Evolutionary conservation across 1,140 invertebrate genomes (phyloP).

Genomic region (Heliconius hewitsoni): DNA sequence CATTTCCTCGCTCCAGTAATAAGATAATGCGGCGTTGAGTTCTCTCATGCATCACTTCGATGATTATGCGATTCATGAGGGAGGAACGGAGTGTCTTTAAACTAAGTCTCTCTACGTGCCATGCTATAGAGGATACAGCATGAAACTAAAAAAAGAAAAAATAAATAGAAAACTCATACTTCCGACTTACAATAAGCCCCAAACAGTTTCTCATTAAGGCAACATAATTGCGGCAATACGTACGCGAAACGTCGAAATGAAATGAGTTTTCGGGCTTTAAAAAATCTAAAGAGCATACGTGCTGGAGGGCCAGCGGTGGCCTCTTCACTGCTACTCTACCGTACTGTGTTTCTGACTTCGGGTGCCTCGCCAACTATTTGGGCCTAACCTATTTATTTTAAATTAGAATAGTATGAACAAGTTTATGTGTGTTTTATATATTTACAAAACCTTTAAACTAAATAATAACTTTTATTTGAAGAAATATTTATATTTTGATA

Average conservation of each 20-base stretch:
- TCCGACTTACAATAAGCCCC: conserved; percentile 29
- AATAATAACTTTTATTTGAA: no score
- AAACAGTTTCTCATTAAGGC: conserved; percentile 41
- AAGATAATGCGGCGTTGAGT: no score
- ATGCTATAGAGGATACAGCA: not conserved
- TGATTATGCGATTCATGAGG: no score
- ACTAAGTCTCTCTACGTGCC: no score
- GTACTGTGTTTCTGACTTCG: not conserved
- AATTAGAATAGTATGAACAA: conserved; percentile 1
- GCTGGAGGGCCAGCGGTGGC: conserved; percentile 44
- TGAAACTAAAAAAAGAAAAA: not conserved
- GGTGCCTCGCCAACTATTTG: not conserved
- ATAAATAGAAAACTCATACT: conserved; percentile 29
- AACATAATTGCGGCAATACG: conserved; percentile 52
- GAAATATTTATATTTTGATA: no score
- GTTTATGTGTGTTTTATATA: no score
- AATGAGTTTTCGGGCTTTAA: conserved; percentile 51
- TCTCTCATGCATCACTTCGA: no score
- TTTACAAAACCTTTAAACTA: no score
- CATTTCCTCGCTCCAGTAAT: no score
- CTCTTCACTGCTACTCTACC: not conserved
- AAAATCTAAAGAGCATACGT: conserved; percentile 51
- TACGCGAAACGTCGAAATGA: conserved; percentile 50
- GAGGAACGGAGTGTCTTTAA: no score
- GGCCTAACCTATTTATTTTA: conserved; percentile 6